Conservation (phyloP, 2,113 vertebrate species). For the Megaceryle torquata region DNA sequence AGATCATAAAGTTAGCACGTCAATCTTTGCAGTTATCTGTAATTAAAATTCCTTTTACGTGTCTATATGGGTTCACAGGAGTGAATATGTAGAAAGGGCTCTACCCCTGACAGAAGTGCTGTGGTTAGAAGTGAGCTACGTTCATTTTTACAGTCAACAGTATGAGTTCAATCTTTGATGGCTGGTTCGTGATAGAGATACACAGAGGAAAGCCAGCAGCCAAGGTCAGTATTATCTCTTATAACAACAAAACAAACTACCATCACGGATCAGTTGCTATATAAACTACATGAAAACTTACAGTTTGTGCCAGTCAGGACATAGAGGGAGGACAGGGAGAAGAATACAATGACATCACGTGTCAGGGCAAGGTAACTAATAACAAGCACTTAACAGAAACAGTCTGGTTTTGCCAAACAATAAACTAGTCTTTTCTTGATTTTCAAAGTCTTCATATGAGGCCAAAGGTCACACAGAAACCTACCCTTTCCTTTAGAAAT, state of each 20-base stretch:
- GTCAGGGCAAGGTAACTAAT: background rate
- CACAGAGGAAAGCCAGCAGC: slow-evolving; percentile 2
- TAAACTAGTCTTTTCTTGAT: background rate
- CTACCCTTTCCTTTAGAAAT: background rate
- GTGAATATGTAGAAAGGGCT: background rate
- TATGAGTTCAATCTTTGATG: background rate
- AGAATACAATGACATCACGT: background rate
- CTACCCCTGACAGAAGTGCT: background rate
- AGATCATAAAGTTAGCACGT: background rate
- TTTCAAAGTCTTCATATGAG: background rate
- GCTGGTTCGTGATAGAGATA: background rate
- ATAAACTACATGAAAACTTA: background rate
- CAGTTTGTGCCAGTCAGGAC: background rate
- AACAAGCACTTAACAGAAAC: background rate
- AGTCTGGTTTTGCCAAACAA: background rate
- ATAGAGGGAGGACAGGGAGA: background rate
- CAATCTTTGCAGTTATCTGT: background rate
- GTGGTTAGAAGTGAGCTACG: background rate
- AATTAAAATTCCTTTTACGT: background rate
- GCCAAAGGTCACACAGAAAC: background rate
- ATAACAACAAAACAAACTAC: background rate
- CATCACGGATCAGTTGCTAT: background rate
- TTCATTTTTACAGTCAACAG: background rate
- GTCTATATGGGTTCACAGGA: background rate
- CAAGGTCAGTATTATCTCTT: slow-evolving; percentile 39